These are phyloP conservation scores for Micronisus gabar DNA, from an alignment of 2,113 vertebrate species.

Conservation along the genomic window DNA sequence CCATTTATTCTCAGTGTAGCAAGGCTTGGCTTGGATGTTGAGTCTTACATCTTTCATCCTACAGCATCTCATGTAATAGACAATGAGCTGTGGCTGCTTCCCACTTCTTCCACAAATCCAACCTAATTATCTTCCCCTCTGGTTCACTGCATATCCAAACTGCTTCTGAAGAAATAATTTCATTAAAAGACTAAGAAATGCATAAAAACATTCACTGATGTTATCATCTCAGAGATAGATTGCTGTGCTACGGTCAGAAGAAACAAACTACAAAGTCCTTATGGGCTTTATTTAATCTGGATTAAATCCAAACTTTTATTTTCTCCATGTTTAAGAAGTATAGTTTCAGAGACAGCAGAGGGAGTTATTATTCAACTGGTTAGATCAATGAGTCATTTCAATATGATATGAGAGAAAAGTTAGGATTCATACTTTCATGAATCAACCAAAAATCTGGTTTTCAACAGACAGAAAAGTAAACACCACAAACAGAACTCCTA, in stretches of 20 bases:
- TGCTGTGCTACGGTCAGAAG: neutral
- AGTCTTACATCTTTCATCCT: neutral
- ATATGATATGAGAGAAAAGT: neutral
- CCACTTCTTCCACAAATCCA: neutral
- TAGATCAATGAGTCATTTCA: neutral
- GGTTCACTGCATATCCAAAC: neutral
- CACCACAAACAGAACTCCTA: neutral
- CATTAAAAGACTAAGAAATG: neutral
- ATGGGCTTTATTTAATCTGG: neutral
- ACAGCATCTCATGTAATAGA: neutral
- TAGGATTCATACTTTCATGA: neutral
- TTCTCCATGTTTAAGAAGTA: neutral
- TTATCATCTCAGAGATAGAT: neutral
- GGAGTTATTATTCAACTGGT: neutral
- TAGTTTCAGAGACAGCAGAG: neutral
- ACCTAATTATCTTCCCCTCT: neutral
- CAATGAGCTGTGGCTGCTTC: neutral
- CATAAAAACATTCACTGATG: neutral
- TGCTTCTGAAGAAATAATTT: neutral
- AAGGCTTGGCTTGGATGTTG: neutral
- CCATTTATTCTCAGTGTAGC: neutral
- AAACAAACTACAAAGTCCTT: neutral
- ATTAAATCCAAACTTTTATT: neutral
- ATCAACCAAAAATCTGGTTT: neutral
- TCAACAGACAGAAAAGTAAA: neutral